phyloP scores from a whole-genome alignment of 2,113 vertebrate genomes.

The Argyrosomus japonicus region DNA sequence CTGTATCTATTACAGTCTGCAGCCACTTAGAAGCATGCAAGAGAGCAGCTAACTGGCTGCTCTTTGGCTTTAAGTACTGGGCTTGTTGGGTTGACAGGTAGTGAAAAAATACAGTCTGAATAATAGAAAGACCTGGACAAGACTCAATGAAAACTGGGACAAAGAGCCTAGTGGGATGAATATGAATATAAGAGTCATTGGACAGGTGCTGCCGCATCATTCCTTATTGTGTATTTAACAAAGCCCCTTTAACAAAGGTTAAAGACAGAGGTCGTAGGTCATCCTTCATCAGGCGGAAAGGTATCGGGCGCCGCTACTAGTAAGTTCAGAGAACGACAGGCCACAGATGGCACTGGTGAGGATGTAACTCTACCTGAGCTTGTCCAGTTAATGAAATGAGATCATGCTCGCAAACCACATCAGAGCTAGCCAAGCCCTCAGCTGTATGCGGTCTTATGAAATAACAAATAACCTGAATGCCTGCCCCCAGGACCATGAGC shows the following conservation, averaged over 20 bases:
- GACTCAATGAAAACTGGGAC: constrained; percentile 22
- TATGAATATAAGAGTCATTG: not conserved
- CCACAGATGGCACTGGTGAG: constrained; percentile 66
- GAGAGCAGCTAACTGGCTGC: constrained; percentile 36
- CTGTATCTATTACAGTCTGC: constrained; percentile 68
- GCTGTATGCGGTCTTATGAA: constrained; percentile 47
- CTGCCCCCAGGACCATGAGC: constrained; percentile 13
- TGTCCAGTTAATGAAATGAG: constrained; percentile 72
- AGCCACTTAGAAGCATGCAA: constrained; percentile 37
- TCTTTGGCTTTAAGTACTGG: constrained; percentile 37
- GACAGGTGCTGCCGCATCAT: constrained; percentile 34
- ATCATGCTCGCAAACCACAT: constrained; percentile 67
- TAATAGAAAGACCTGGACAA: constrained; percentile 42
- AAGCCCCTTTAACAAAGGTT: constrained; percentile 30
- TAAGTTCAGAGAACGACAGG: constrained; percentile 49
- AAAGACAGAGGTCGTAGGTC: constrained; percentile 58
- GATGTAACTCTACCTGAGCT: constrained; percentile 73
- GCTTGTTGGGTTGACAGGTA: constrained; percentile 37
- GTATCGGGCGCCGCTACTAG: constrained; percentile 1
- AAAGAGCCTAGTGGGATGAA: constrained; percentile 4
- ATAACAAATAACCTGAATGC: constrained; percentile 55
- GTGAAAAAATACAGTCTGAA: constrained; percentile 41
- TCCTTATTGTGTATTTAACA: constrained; percentile 24
- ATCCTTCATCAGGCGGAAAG: constrained; percentile 61
- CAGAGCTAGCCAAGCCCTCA: constrained; percentile 53